Evolutionary conservation across 2,113 vertebrate genomes (phyloP).

Genomic region (Bubo scandiacus): DNA sequence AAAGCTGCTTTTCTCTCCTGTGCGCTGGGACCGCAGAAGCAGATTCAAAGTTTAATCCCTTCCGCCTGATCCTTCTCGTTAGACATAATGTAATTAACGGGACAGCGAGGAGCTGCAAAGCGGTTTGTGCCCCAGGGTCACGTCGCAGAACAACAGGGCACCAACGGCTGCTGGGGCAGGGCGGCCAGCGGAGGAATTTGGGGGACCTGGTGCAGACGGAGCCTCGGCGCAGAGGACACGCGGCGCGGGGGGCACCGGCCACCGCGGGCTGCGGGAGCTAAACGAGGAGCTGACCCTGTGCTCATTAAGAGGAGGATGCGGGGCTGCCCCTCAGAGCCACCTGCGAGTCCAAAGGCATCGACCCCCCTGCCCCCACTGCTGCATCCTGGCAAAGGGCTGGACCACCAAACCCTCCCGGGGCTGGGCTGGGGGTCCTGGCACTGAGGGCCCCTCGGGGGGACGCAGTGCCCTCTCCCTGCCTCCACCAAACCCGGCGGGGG

Average conservation of each 20-base stretch:
- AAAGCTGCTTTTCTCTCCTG: constrained; percentile 24
- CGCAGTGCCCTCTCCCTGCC: too few species aligned
- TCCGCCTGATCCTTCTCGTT: constrained; percentile 59
- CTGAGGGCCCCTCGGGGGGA: rapidly evolving
- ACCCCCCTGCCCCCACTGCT: neutral
- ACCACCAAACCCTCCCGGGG: neutral
- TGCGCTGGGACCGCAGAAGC: neutral
- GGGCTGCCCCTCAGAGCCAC: neutral
- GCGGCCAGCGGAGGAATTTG: neutral
- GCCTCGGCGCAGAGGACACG: neutral
- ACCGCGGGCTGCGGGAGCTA: neutral
- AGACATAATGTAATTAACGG: constrained; percentile 45
- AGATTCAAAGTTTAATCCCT: constrained; percentile 52
- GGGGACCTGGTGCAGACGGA: rapidly evolving
- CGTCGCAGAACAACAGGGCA: neutral
- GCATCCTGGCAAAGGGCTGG: rapidly evolving
- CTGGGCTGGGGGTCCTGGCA: neutral
- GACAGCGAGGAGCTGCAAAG: neutral
- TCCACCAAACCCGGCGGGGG: neutral
- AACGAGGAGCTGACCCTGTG: rapidly evolving
- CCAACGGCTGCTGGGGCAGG: neutral
- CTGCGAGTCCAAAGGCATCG: rapidly evolving
- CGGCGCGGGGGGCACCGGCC: too few species aligned
- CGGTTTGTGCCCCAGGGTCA: constrained; percentile 27
- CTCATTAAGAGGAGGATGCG: neutral